Evolutionary conservation across 1,140 invertebrate species (phyloP).

Genomic region (Scaptomyza montana): DNA sequence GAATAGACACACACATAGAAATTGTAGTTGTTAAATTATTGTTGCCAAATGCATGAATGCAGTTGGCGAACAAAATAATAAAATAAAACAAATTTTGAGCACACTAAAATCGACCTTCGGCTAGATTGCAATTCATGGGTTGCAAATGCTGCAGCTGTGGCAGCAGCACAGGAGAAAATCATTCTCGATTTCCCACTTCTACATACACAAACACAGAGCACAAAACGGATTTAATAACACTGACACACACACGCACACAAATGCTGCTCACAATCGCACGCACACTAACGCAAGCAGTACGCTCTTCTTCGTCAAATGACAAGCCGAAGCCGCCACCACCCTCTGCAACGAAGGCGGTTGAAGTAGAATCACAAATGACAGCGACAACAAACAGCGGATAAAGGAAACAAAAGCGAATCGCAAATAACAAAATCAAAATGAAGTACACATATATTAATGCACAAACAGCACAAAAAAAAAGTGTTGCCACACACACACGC

Average conservation of each 20-base stretch:
- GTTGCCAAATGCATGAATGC: conserved; percentile 6
- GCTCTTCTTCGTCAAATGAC: conserved; percentile 42
- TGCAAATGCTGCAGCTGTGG: conserved; percentile 40
- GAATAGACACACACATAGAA: conserved; percentile 17
- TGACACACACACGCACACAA: conserved; percentile 20
- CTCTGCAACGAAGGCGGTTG: conserved; percentile 44
- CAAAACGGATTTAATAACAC: conserved; percentile 49
- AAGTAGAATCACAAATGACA: conserved; percentile 49
- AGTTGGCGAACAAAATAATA: conserved; percentile 11
- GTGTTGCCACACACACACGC: conserved; percentile 17
- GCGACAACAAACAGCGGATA: conserved; percentile 67
- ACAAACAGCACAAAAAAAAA: conserved; percentile 35
- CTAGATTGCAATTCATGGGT: conserved; percentile 16
- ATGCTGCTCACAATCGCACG: conserved; percentile 28
- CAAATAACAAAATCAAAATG: conserved; percentile 72
- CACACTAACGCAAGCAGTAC: conserved; percentile 29
- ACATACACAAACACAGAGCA: conserved; percentile 36
- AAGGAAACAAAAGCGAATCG: conserved; percentile 78
- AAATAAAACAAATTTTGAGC: neutral
- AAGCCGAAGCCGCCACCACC: conserved; percentile 58
- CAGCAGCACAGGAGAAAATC: conserved; percentile 49
- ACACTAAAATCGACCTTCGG: conserved; percentile 26
- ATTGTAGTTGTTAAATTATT: conserved; percentile 19
- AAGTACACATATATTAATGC: conserved; percentile 53
- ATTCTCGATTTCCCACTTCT: conserved; percentile 46